A percentile compares a stretch with the other conserved stretches of the same genome.
phyloP scores from a whole-genome alignment of 1,140 invertebrate genomes.

The Antheraea pernyi region DNA sequence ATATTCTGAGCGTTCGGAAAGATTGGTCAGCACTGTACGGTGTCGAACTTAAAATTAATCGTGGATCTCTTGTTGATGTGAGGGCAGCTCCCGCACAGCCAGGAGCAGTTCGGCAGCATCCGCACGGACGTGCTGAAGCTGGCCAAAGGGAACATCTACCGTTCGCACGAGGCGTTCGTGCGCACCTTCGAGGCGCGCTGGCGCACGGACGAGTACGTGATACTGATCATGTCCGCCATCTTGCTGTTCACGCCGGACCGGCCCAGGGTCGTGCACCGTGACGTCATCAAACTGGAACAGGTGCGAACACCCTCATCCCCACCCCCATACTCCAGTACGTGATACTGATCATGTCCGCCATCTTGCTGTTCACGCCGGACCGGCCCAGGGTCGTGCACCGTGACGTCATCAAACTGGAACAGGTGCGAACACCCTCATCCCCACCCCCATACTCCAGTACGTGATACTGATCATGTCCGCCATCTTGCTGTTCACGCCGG shows the following conservation, averaged over 20 bases:
- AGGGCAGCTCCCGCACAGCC: conserved; percentile 85
- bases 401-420: conserved; percentile 92
- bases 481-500: conserved; percentile 92
- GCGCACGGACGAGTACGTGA: conserved; percentile 91
- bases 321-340: too few relatives aligned
- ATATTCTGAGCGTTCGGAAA: too few relatives aligned
- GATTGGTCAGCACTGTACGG: too few relatives aligned
- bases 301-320: conserved; percentile 73
- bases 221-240: conserved; percentile 94
- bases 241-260: conserved; percentile 92
- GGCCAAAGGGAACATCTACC: conserved; percentile 91
- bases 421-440: conserved; percentile 81
- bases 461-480: conserved; percentile 94
- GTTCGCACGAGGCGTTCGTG: conserved; percentile 90
- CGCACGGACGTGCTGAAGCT: conserved; percentile 92
- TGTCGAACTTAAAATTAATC: too few relatives aligned
- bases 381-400: conserved; percentile 89
- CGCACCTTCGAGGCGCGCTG: conserved; percentile 89
- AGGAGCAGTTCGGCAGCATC: conserved; percentile 86
- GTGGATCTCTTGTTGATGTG: too few relatives aligned
- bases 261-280: conserved; percentile 88
- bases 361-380: conserved; percentile 92
- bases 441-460: too few relatives aligned
- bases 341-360: conserved; percentile 93
- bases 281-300: conserved; percentile 93